These are phyloP conservation scores for Melanotaenia parkinsoni DNA, from an alignment of 2,797 vertebrate species.

Conservation along the genomic window DNA sequence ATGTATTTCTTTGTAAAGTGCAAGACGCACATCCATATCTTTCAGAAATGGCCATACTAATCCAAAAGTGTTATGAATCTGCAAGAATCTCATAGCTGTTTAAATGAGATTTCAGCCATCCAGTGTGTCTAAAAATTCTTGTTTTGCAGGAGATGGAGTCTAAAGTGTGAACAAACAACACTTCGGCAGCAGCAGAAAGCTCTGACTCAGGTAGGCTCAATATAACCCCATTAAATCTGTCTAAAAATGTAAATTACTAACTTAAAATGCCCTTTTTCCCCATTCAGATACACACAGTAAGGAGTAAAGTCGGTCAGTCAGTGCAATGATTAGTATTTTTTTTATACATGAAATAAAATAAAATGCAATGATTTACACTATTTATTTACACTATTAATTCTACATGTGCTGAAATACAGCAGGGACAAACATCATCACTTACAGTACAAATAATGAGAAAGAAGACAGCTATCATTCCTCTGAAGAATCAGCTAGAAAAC, in stretches of 20 bases:
- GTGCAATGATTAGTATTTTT: neutral
- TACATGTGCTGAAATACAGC: neutral
- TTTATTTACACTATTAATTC: neutral
- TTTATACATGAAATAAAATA: neutral
- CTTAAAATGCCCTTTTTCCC: slow-evolving; percentile 6
- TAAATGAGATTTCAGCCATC: neutral
- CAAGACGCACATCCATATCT: neutral
- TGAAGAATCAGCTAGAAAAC: neutral
- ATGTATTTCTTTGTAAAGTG: neutral
- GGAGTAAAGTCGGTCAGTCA: slow-evolving; percentile 43
- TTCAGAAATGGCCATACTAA: neutral
- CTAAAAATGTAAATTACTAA: neutral
- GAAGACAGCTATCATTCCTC: neutral
- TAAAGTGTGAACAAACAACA: slow-evolving; percentile 59
- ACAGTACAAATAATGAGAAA: slow-evolving; percentile 1
- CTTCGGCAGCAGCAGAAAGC: slow-evolving; percentile 59
- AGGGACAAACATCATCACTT: slow-evolving; percentile 4
- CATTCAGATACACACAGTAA: slow-evolving; percentile 29
- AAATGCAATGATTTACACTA: neutral
- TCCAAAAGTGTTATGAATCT: neutral
- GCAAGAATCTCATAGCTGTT: neutral
- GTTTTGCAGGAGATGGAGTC: slow-evolving; percentile 48
- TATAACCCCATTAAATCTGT: neutral
- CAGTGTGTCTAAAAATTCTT: neutral
- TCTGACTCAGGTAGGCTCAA: slow-evolving; percentile 57